Base-by-base conservation (phyloP, 2,113 vertebrate species). In the Pseudorasbora parva region DNA sequence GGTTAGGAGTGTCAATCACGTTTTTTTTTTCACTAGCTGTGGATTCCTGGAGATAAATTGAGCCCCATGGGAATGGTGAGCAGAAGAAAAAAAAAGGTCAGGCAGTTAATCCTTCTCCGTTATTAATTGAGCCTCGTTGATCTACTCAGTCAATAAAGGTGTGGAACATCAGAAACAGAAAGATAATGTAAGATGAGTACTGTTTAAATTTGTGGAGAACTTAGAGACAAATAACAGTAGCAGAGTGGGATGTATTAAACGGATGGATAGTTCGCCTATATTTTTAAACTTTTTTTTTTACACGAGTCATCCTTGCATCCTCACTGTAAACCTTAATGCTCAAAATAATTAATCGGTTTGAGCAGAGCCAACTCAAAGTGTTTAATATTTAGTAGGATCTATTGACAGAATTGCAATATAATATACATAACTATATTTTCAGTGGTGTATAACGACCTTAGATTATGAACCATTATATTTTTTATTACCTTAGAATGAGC, bases 1-100 rank as follows among this genome's bases (percentile, higher is more conserved):
- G 89, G 91, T 93, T 87, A 91, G 89, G 89, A 83, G 89, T 89
- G 90, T 94, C 93, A 95, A 92, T 94, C 90, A 94, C 77, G 81
- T 85, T 71, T 23, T 72, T 82, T 76, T 77, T 82, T 76, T 77
- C 86, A 82, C 87, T 79, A 79, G 76, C 86, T 71, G 71, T 84
- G 83, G 64, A 89, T 89, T 92, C 90, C 89, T 91, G 75, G 68
- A 91, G 91, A 94, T 92, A 93, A 94, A 94, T 95, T 89, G 91
- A 90, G 86, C 85, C 88, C 85, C 90, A 23, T 82, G 77, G 91
- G 90, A 80, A 93, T 91, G 90, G 75, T 88, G 89, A 89, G 87
- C 89, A 91, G 88, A 72, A 86, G 3, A 89, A 83, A 83, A 51
- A 84, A 82, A 33, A 85, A 87, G 84, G 83, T 90, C 88, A 85